phyloP scores from a whole-genome alignment of 2,113 vertebrate species.

The Notarius quadriscutis region DNA sequence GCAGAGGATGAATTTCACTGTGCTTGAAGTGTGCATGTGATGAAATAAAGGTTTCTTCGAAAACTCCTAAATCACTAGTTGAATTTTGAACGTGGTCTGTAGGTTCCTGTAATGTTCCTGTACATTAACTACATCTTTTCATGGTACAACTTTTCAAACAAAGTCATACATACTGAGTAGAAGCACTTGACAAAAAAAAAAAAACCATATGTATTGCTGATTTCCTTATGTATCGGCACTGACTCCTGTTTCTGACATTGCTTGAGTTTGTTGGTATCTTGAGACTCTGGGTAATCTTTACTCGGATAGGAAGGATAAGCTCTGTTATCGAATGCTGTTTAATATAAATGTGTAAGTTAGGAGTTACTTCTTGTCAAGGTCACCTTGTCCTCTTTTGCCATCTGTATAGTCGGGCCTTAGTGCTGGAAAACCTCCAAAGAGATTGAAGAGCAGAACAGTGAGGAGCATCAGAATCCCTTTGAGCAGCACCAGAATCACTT shows the following conservation, averaged over 20 bases:
- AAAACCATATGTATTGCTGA: background rate
- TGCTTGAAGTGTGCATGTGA: too few species aligned
- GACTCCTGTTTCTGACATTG: background rate
- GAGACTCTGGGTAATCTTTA: background rate
- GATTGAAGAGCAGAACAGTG: background rate
- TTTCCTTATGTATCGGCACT: background rate
- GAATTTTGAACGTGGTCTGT: background rate
- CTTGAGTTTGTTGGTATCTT: background rate
- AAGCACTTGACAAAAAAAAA: background rate
- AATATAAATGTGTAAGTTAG: background rate
- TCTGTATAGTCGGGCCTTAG: background rate
- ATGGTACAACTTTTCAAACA: background rate
- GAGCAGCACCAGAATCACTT: background rate
- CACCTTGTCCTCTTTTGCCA: background rate
- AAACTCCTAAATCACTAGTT: background rate
- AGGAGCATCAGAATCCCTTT: background rate
- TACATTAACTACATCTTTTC: background rate
- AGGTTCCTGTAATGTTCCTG: background rate
- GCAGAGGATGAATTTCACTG: too few species aligned
- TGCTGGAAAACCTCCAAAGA: conserved; percentile 10
- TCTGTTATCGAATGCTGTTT: background rate
- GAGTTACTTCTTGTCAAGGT: background rate
- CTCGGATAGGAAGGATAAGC: background rate
- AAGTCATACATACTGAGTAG: background rate
- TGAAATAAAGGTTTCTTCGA: background rate